A percentile compares a stretch with the other conserved stretches of the same genome.
Evolutionary conservation across 2,113 vertebrate species (phyloP).

Genomic region (Genyomyrus donnyi): DNA sequence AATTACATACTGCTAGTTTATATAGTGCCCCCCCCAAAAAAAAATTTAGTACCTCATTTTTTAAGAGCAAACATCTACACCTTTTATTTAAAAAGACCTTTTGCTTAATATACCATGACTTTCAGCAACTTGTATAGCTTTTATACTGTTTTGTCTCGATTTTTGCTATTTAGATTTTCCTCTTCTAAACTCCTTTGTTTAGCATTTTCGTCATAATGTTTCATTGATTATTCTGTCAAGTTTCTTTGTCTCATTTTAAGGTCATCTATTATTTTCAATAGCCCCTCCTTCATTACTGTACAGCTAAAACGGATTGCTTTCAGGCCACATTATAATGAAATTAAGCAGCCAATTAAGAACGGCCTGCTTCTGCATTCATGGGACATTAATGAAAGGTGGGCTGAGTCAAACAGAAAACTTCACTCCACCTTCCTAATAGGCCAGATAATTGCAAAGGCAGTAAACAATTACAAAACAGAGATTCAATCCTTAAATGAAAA

Average conservation of each 20-base stretch:
- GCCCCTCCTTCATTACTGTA: neutral
- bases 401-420: constrained; percentile 37
- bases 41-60: neutral
- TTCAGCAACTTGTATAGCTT: neutral
- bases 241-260: constrained; percentile 14
- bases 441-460: neutral
- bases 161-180: neutral
- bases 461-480: neutral
- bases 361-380: constrained; percentile 46
- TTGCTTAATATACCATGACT: neutral
- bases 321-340: constrained; percentile 34
- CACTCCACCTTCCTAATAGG: neutral
- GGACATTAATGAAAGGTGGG: constrained; percentile 51
- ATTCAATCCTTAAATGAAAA: neutral
- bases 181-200: neutral
- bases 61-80: neutral
- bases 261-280: constrained; percentile 11
- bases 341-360: constrained; percentile 35
- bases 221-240: constrained; percentile 4
- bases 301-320: constrained; percentile 22
- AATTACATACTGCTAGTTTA: neutral
- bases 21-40: neutral
- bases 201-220: neutral
- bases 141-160: neutral
- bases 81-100: neutral